phyloP scores from a whole-genome alignment of 2,797 vertebrate genomes.

The Pseudomugil tenellus region DNA sequence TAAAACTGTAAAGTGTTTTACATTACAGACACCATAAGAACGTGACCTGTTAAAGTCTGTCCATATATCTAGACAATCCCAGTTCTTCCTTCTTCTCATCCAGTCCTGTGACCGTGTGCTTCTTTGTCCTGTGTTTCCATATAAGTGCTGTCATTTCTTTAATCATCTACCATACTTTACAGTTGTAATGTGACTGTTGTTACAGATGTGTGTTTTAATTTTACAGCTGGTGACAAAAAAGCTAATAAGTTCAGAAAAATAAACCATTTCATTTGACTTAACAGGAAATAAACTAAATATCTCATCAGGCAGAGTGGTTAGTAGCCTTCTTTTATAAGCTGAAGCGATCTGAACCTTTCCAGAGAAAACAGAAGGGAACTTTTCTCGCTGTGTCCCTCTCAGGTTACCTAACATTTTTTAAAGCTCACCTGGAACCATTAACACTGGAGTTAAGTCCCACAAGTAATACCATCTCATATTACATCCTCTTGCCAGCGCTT shows the following conservation, averaged over 20 bases:
- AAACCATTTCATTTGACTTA: background rate
- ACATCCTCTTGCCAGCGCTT: slow-evolving; percentile 40
- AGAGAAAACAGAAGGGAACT: slow-evolving; percentile 6
- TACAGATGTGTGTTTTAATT: background rate
- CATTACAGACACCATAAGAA: too few species aligned
- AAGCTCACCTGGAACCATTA: slow-evolving; percentile 49
- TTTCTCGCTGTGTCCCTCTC: slow-evolving; percentile 21
- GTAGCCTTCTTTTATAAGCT: background rate
- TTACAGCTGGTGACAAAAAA: background rate
- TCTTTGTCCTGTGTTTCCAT: background rate
- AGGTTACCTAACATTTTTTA: slow-evolving; percentile 27
- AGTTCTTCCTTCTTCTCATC: background rate
- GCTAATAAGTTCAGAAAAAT: background rate
- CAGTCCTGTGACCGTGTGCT: background rate
- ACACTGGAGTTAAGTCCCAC: slow-evolving; percentile 20
- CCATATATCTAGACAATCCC: background rate
- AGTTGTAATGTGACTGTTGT: background rate
- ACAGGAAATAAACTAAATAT: background rate
- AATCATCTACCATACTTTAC: background rate
- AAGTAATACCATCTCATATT: slow-evolving; percentile 47
- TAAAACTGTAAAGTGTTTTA: too few species aligned
- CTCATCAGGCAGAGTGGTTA: background rate
- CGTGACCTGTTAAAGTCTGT: background rate
- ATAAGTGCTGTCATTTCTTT: background rate
- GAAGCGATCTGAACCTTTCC: slow-evolving; percentile 4